Base-by-base conservation (phyloP, 35 echinoderm and acorn worm species). In the Diadema setosum region DNA sequence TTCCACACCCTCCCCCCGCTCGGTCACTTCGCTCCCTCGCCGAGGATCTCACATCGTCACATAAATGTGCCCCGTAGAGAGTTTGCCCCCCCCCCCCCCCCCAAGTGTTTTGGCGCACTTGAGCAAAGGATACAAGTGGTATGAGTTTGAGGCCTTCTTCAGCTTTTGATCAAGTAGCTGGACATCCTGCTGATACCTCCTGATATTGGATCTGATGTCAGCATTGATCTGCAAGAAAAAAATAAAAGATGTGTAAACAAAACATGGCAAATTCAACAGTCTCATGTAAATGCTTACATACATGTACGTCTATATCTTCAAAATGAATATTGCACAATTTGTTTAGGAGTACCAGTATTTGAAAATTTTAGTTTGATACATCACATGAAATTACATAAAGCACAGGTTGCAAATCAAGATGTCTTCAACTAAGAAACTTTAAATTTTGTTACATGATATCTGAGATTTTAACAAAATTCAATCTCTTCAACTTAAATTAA, bases 91-190 rank as follows among this genome's bases (percentile, higher is more conserved):
- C 6, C 32, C n/a, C 75, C 34, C 8, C 36, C 36, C n/a, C 34
- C 34, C 12, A 5, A 40, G 9, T 42, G n/a, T n/a, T n/a, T n/a
- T n/a, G n/a, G n/a, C n/a, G n/a, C 18, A 33, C 46, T 56, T 9
- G 9, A 8, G 15, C 34, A 45, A 90, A 94, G 73, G 87, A 94
- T 90, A 97, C 95, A 97, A 46, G 35, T 97, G 91, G 39, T 93
- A 87, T 32, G 81, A 58, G 3, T 74, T 69, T 25, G 87, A 85
- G 5, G 87, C 91, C 64, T 89, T 93, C 44, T 74, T 81, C 9
- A 97, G 91, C n/a, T 81, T 85, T 24, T 76, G 41, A 46, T 86
- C 35, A n/a, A 97, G 34, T 40, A 58, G 49, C 35, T 93, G 56
- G 0, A 93, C 33, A 63, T 93, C 87, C 73, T 93, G 86, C 0